A percentile compares a stretch with the other conserved stretches of the same genome.
Conservation (phyloP, 2,888 invertebrate species). For the Ferdinandea cuprea region DNA sequence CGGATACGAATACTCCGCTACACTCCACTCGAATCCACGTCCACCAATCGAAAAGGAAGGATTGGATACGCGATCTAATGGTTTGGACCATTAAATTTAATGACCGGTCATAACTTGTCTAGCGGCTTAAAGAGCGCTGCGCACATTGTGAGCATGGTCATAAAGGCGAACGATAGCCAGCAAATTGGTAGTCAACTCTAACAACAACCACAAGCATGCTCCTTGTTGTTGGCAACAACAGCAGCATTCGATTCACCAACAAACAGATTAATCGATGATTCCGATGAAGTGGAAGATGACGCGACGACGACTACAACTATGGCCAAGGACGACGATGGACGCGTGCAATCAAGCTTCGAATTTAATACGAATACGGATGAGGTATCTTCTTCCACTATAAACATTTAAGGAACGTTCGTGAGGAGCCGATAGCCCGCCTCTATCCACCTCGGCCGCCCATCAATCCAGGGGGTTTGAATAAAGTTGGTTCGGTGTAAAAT, state of each 20-base stretch:
- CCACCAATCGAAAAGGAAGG: slow-evolving; percentile 49
- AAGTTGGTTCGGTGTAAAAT: slow-evolving; percentile 60
- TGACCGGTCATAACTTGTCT: slow-evolving; percentile 73
- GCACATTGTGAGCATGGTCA: slow-evolving; percentile 48
- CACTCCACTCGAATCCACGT: too few relatives aligned
- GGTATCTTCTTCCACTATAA: slow-evolving; percentile 47
- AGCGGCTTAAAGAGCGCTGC: slow-evolving; percentile 70
- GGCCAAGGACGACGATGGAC: slow-evolving; percentile 11
- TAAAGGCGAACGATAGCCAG: slow-evolving; percentile 66
- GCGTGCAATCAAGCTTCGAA: slow-evolving; percentile 15
- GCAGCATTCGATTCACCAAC: slow-evolving; percentile 54
- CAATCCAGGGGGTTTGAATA: slow-evolving; percentile 50
- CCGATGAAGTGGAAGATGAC: slow-evolving; percentile 70
- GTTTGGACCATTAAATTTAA: slow-evolving; percentile 68
- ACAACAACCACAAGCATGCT: slow-evolving; percentile 37
- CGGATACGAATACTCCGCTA: too few relatives aligned
- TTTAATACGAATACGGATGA: slow-evolving; percentile 38
- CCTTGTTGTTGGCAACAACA: slow-evolving; percentile 59
- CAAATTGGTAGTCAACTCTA: slow-evolving; percentile 67
- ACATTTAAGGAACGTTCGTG: slow-evolving; percentile 9
- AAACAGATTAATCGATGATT: slow-evolving; percentile 74
- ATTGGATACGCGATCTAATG: slow-evolving; percentile 71
- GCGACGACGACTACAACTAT: slow-evolving; percentile 41
- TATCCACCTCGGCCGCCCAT: slow-evolving; percentile 57
- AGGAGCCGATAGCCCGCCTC: too few relatives aligned